These are phyloP conservation scores for Agapornis roseicollis DNA, from an alignment of 2,113 vertebrate genomes.

Conservation along the genomic window DNA sequence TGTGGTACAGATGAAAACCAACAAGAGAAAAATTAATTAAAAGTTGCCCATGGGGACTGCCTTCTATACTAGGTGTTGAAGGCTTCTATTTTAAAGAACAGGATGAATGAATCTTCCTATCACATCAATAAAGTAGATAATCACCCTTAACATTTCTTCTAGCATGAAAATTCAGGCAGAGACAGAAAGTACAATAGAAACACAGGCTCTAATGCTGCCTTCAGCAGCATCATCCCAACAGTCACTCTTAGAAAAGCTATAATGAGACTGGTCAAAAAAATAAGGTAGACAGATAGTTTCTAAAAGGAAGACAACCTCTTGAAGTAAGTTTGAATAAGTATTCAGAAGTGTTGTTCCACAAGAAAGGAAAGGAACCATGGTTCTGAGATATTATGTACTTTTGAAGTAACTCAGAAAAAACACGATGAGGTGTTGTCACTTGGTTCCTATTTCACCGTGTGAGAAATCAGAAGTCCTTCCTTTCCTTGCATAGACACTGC, in stretches of 20 bases:
- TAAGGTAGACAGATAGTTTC: background rate
- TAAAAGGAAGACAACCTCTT: background rate
- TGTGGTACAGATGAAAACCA: background rate
- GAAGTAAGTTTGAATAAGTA: background rate
- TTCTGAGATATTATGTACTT: background rate
- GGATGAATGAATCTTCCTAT: conserved; percentile 7
- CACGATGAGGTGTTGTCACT: background rate
- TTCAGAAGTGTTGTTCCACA: background rate
- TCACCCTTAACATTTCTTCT: conserved; percentile 29
- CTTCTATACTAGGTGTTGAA: conserved; percentile 4
- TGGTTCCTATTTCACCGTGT: background rate
- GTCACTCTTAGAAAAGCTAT: background rate
- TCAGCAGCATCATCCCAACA: background rate
- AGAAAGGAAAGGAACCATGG: background rate
- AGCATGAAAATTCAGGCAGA: background rate
- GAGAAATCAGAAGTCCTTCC: background rate
- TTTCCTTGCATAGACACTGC: background rate
- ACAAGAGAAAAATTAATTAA: conserved; percentile 29
- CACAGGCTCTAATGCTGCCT: background rate
- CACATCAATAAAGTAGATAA: conserved; percentile 16
- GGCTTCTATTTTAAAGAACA: conserved; percentile 19
- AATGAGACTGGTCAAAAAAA: background rate
- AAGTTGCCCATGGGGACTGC: background rate
- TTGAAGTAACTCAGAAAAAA: background rate
- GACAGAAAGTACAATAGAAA: background rate